Base-by-base conservation (phyloP, 1,140 invertebrate genomes). In the Melanaphis sacchari region DNA sequence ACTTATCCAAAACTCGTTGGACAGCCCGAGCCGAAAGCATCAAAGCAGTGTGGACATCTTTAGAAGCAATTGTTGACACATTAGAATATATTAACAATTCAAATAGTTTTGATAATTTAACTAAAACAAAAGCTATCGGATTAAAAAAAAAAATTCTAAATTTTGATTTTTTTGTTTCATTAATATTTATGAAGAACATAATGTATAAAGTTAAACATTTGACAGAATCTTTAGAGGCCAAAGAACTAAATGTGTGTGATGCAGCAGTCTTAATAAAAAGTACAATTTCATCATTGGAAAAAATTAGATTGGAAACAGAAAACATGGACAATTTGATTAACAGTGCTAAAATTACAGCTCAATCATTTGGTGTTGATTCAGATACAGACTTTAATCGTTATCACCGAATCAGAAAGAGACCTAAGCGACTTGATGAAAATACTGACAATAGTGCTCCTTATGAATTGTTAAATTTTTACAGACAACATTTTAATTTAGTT, bases 1-100 rank as follows among this genome's bases (percentile, higher is more conserved):
- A 87, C 41, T 26, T 93, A 49, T 88, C 93, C 7, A 93, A 93
- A 93, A 87, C 93, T 87, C n/a, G 52, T 26, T 93, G 93, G 93
- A 88, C 49, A 85, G 93, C 40, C 31, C 15, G 93, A 54, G 84
- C 93, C 26, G 46, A 87, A 54, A 88, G 66, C n/a, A 87, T 93
- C 24, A 87, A 93, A 59, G 52, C 84, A 46, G 52, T 93, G 8
- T 54, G n/a, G n/a, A n/a, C 31, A 54, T 93, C 84, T 59, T 88
- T 87, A 41, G 84, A 93, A 3, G 84, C 43, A 40, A 88, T 93
- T 87, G 15, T 93, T 49, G 46, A 85, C n/a, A 49, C 84, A 87
- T 87, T 88, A 18, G 93, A 93, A n/a, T 41, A 93, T 49, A 93
- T 93, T 40, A 87, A 85, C 22, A 40, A 93, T 54, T 84, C 40